A percentile compares a stretch with the other conserved stretches of the same genome.
Evolutionary conservation across 2,113 vertebrate species (phyloP).

Genomic region (Gulo gulo): DNA sequence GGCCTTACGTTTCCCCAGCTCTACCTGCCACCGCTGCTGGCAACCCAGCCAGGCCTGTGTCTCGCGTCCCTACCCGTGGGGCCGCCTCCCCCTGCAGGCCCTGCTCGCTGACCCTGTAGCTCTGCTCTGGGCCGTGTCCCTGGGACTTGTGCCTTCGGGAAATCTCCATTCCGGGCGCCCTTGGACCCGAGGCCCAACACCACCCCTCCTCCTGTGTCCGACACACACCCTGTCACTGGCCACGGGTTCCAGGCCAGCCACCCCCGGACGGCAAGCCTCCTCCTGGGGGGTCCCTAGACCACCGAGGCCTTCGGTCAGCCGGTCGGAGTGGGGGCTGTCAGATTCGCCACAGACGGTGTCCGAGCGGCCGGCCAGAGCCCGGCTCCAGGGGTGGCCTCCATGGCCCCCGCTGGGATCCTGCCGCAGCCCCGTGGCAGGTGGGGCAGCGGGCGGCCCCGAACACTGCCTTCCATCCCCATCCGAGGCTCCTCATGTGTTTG

Average conservation of each 20-base stretch:
- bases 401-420: neutral
- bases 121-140: neutral
- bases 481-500: slow-evolving; percentile 31
- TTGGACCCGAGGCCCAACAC: neutral
- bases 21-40: neutral
- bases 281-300: neutral
- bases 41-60: neutral
- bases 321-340: accelerated
- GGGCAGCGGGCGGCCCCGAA: neutral
- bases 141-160: neutral
- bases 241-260: accelerated
- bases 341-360: neutral
- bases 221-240: neutral
- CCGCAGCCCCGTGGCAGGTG: neutral
- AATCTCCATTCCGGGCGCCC: neutral
- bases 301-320: neutral
- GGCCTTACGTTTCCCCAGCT: neutral
- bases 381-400: neutral
- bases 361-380: accelerated
- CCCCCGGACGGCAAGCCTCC: neutral
- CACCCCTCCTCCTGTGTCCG: neutral
- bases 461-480: neutral
- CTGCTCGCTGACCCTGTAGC: accelerated
- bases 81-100: neutral
- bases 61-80: accelerated